Evolutionary conservation across 1,140 invertebrate genomes (phyloP).

Genomic region (Melipona quadrifasciata): DNA sequence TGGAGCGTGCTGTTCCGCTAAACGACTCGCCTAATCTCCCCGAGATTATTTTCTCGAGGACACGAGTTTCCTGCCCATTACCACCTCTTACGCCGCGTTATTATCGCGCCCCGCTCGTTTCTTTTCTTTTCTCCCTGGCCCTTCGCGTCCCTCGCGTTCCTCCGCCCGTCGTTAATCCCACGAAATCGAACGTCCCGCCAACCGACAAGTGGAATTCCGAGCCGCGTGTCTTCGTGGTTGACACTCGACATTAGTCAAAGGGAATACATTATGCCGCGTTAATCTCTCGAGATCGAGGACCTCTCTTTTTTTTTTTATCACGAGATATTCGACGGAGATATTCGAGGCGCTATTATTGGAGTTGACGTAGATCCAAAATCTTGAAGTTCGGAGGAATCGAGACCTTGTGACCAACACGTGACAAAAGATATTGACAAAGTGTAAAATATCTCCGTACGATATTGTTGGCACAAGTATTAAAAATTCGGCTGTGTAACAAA

Average conservation of each 20-base stretch:
- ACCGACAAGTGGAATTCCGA: background rate
- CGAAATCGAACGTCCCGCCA: slow-evolving; percentile 19
- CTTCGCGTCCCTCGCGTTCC: slow-evolving; percentile 8
- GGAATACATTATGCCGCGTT: background rate
- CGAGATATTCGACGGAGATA: background rate
- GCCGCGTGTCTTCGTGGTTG: background rate
- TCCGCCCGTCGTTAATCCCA: slow-evolving; percentile 34
- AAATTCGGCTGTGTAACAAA: too few relatives aligned
- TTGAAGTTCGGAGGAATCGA: too few relatives aligned
- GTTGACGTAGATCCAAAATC: background rate
- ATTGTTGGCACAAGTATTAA: too few relatives aligned
- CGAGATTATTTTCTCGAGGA: slow-evolving; percentile 69
- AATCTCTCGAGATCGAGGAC: background rate
- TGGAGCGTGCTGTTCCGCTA: slow-evolving; percentile 59
- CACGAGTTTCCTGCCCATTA: slow-evolving; percentile 64
- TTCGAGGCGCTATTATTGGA: background rate
- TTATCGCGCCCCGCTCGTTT: slow-evolving; percentile 53
- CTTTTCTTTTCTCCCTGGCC: slow-evolving; percentile 30
- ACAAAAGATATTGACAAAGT: too few relatives aligned
- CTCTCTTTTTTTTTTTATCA: background rate
- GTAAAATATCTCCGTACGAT: too few relatives aligned
- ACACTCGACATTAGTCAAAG: background rate
- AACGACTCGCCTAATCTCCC: slow-evolving; percentile 66
- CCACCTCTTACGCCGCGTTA: slow-evolving; percentile 46
- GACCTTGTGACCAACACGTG: too few relatives aligned